Conservation (phyloP, 2,113 vertebrate genomes). For the Tachysurus fulvidraco region DNA sequence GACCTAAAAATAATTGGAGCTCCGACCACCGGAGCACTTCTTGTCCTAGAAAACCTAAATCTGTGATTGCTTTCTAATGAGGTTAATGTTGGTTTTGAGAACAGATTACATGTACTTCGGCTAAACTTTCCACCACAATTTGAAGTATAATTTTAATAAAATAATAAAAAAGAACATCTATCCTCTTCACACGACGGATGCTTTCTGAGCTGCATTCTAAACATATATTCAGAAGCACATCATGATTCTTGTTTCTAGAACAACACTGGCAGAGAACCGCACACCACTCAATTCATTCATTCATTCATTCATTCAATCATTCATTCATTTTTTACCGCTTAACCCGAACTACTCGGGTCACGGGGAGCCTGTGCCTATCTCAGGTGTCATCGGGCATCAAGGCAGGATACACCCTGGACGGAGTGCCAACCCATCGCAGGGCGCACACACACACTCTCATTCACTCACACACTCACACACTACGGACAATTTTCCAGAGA, state of each 20-base stretch:
- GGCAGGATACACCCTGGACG: too few relatives aligned
- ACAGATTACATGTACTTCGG: not conserved
- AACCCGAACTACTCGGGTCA: too few relatives aligned
- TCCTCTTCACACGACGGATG: not conserved
- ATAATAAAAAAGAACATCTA: not conserved
- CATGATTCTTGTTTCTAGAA: not conserved
- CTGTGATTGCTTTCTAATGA: not conserved
- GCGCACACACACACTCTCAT: too few relatives aligned
- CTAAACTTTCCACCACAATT: not conserved
- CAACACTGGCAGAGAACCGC: too few relatives aligned
- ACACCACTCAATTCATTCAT: not conserved
- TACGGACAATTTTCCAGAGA: too few relatives aligned
- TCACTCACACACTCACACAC: too few relatives aligned
- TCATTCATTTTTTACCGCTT: too few relatives aligned
- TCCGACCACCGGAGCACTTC: not conserved
- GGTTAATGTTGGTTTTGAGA: not conserved
- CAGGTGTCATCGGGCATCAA: too few relatives aligned
- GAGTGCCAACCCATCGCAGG: too few relatives aligned
- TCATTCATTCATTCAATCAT: too few relatives aligned
- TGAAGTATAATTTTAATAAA: not conserved
- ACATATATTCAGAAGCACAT: too few relatives aligned
- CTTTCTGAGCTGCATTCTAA: not conserved
- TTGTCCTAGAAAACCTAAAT: not conserved
- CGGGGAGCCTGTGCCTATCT: too few relatives aligned
- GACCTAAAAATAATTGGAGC: not conserved